Percentiles rank a stretch among this genome's conserved stretches.
Conservation (phyloP, 2,797 vertebrate species). For the Adrianichthys oophorus region DNA sequence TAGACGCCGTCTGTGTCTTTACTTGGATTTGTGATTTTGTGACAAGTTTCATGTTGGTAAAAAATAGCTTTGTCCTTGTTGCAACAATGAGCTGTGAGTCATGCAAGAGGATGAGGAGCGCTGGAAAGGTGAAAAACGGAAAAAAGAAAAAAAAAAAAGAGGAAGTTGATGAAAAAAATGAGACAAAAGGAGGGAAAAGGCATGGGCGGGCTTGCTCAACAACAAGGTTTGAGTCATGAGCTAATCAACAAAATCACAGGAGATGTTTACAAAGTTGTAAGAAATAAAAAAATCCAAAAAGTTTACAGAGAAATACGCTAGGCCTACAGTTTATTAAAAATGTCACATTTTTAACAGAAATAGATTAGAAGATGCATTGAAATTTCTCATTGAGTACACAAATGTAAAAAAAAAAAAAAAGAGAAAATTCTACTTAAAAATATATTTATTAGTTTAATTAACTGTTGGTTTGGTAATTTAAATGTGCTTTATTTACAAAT, state of each 20-base stretch:
- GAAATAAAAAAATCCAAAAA: constrained; percentile 1
- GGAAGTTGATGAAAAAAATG: constrained; percentile 6
- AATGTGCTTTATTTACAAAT: too few relatives aligned
- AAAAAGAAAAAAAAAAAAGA: constrained; percentile 3
- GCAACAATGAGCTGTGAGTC: constrained; percentile 43
- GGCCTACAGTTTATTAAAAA: too few relatives aligned
- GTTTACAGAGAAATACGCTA: too few relatives aligned
- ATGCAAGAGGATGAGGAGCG: constrained; percentile 36
- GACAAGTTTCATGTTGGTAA: constrained; percentile 15
- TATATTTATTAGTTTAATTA: too few relatives aligned
- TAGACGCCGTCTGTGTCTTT: constrained; percentile 12
- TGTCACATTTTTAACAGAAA: too few relatives aligned
- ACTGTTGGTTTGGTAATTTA: too few relatives aligned
- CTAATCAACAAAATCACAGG: constrained; percentile 7
- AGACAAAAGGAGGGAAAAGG: not conserved
- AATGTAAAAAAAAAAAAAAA: too few relatives aligned
- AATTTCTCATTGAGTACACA: too few relatives aligned
- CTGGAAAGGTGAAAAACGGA: constrained; percentile 4
- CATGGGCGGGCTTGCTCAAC: not conserved
- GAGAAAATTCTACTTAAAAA: too few relatives aligned
- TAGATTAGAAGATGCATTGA: too few relatives aligned
- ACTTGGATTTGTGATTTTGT: constrained; percentile 34
- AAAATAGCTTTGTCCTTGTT: constrained; percentile 18
- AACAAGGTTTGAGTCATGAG: constrained; percentile 22
- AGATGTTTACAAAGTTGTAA: not conserved